Evolutionary conservation across 2,797 vertebrate genomes (phyloP), one percentile per base, ranked within the genome.

Genomic region (Halcyon smyrnensis): DNA sequence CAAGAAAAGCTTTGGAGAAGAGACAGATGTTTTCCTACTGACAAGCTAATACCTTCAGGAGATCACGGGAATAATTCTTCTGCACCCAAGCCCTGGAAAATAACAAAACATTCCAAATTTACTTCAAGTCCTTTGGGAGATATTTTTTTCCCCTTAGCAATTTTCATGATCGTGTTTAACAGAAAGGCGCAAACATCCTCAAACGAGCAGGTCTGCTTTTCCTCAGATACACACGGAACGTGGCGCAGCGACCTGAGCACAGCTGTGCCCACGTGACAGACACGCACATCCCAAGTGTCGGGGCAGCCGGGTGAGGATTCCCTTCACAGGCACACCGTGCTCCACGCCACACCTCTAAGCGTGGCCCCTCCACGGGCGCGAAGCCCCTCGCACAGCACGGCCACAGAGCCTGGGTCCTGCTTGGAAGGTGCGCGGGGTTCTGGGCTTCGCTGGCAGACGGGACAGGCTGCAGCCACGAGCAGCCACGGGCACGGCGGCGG

Each of bases 181-280:
- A 6, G 23, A 16, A 60, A 11, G n/a, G 27, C 3, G 1, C 32
- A 28, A 53, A 28, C 51, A 11, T 5, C 28, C 27, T 67, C 12
- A 3, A 16, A 27, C 19, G 20, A 28, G 17, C 0, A 4, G 17
- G 9, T 12, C 4, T 1, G 41, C 2, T 8, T 18, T 17, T 36
- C 15, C 70, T 11, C 3, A 11, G 15, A 8, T 4, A 12, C 15
- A 15, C 28, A 12, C 53, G 4, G 64, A 32, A 32, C 9, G 11
- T 8, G 53, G 30, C 30, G 30, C 11, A 18, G 45, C 13, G 39
- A 30, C 16, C 37, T 8, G 27, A 39, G 25, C 62, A 30, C 28
- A 9, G 27, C 37, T 13, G 62, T 32, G 37, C 15, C 23, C 15
- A 11, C 11, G 24, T 11, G 65, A 34, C 8, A 8, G 30, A 7